A percentile compares a stretch with the other conserved stretches of the same genome.
Evolutionary conservation across 2,113 vertebrate species (phyloP).

Genomic region (Illadopsis cleaveri): DNA sequence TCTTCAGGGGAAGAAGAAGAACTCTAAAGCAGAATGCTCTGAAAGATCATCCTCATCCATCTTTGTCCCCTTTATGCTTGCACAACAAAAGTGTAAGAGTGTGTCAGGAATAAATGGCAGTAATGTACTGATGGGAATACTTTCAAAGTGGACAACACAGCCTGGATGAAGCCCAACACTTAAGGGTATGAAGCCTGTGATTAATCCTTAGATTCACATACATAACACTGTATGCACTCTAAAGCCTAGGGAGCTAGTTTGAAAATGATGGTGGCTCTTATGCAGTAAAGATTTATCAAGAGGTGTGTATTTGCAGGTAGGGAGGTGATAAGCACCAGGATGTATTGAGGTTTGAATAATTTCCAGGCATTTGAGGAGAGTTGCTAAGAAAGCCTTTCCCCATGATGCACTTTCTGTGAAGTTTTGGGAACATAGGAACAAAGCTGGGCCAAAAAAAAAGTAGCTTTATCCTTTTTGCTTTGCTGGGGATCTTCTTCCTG

Average conservation of each 20-base stretch:
- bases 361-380: not conserved
- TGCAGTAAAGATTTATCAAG: not conserved
- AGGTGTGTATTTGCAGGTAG: not conserved
- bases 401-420: not conserved
- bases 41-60: not conserved
- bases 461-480: not conserved
- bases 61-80: conserved; percentile 57
- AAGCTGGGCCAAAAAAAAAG: not conserved
- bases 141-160: conserved; percentile 29
- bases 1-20: not conserved
- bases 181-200: conserved; percentile 42
- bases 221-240: not conserved
- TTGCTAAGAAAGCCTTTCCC: not conserved
- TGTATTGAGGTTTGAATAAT: not conserved
- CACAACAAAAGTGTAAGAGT: conserved; percentile 48
- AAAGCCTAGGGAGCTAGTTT: not conserved
- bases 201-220: conserved; percentile 19
- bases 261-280: not conserved
- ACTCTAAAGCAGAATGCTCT: not conserved
- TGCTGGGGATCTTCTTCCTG: not conserved
- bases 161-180: conserved; percentile 52
- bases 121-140: conserved; percentile 69
- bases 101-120: conserved; percentile 53
- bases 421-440: not conserved
- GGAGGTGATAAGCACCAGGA: not conserved